Conservation (phyloP, 2,113 vertebrate genomes). For the Platichthys stellatus region DNA sequence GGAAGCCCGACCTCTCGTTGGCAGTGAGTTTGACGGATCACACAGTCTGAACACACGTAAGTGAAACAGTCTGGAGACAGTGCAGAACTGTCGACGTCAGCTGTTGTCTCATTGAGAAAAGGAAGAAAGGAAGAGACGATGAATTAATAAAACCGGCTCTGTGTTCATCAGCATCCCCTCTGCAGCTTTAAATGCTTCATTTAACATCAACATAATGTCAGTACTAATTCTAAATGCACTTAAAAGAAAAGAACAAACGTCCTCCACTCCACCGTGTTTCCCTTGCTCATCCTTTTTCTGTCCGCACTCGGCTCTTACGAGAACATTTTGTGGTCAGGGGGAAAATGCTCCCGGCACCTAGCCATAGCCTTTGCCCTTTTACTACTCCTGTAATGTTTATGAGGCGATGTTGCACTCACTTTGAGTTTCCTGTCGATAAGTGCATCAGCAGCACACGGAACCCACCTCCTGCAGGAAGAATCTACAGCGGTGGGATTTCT, state of each 20-base stretch:
- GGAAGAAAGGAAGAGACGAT: background rate
- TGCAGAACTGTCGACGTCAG: background rate
- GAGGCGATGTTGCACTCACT: slow-evolving; percentile 49
- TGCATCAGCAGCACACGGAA: slow-evolving; percentile 43
- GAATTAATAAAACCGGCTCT: background rate
- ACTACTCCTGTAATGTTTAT: slow-evolving; percentile 59
- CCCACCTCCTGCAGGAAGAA: slow-evolving; percentile 8
- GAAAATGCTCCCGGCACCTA: slow-evolving; percentile 3
- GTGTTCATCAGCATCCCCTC: background rate
- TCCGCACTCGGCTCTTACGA: slow-evolving; percentile 22
- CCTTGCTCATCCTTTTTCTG: slow-evolving; percentile 9
- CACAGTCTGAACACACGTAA: background rate
- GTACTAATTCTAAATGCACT: background rate
- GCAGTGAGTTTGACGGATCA: background rate
- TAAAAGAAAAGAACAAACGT: background rate
- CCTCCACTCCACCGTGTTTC: slow-evolving; percentile 7
- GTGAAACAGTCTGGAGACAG: background rate
- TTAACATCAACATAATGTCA: background rate
- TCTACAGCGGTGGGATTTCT: background rate
- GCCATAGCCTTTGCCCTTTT: slow-evolving; percentile 37
- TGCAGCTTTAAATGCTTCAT: background rate
- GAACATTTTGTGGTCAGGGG: slow-evolving; percentile 38
- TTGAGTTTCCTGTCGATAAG: slow-evolving; percentile 58
- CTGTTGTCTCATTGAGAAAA: background rate
- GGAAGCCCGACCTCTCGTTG: background rate